Conservation (phyloP, 2,113 vertebrate species). For the Poeciliopsis prolifica region DNA sequence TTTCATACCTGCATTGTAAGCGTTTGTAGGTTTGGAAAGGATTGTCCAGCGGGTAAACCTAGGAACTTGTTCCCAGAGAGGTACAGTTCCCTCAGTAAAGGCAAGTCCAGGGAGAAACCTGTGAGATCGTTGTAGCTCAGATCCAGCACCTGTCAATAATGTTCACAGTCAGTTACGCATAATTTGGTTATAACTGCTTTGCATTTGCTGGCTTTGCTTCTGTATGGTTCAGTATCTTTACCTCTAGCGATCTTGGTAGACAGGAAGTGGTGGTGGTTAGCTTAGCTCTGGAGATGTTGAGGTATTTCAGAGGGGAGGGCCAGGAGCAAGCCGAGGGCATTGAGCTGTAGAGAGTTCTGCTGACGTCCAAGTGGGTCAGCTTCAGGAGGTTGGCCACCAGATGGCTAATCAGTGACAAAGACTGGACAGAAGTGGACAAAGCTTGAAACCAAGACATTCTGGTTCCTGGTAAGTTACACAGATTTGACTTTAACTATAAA, state of each 20-base stretch:
- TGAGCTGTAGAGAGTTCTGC: constrained; percentile 79
- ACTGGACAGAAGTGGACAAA: constrained; percentile 34
- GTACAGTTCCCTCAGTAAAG: constrained; percentile 82
- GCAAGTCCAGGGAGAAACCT: constrained; percentile 74
- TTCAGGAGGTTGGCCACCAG: constrained; percentile 70
- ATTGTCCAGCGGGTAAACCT: constrained; percentile 71
- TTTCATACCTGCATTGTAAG: constrained; percentile 73
- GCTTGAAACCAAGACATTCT: background rate
- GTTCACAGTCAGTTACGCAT: background rate
- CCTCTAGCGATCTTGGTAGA: constrained; percentile 75
- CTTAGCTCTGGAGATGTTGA: constrained; percentile 86
- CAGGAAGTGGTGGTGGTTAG: constrained; percentile 75
- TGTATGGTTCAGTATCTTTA: constrained; percentile 3
- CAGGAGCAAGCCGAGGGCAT: constrained; percentile 82
- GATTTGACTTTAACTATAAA: background rate
- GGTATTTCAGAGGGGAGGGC: constrained; percentile 78
- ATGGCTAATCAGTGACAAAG: constrained; percentile 30
- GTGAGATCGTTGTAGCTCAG: constrained; percentile 84
- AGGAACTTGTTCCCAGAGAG: constrained; percentile 86
- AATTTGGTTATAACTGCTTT: background rate
- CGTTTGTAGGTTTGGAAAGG: constrained; percentile 72
- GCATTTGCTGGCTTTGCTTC: background rate
- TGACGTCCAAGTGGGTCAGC: constrained; percentile 83
- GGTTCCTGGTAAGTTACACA: accelerated
- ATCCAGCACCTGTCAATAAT: constrained; percentile 79